Percentiles rank a stretch among this genome's conserved stretches.
phyloP scores from a whole-genome alignment of 2,797 vertebrate genomes.

The Merluccius polli region DNA sequence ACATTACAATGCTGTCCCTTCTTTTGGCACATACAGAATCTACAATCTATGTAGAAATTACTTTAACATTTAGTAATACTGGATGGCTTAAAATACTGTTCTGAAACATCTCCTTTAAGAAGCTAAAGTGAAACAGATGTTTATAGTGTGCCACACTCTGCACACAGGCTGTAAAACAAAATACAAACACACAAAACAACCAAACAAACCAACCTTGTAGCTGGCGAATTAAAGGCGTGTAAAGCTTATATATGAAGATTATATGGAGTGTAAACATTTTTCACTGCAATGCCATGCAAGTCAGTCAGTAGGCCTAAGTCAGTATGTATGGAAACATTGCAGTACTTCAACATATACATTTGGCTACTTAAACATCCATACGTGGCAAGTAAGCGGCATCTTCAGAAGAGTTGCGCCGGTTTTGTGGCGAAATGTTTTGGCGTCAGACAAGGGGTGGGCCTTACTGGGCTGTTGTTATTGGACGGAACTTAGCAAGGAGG shows the following conservation, averaged over 20 bases:
- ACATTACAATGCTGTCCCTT: slow-evolving; percentile 45
- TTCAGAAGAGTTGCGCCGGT: too few relatives aligned
- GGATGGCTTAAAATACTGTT: slow-evolving; percentile 25
- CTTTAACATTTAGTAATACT: slow-evolving; percentile 21
- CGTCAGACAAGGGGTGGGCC: not conserved
- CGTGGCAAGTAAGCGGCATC: slow-evolving; percentile 11
- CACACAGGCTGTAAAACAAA: not conserved
- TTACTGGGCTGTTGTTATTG: not conserved
- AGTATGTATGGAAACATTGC: slow-evolving; percentile 1
- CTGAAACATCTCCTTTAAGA: slow-evolving; percentile 16
- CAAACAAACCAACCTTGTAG: slow-evolving; percentile 13
- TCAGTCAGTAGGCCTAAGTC: not conserved
- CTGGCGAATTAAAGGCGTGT: not conserved
- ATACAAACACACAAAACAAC: not conserved
- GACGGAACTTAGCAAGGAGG: not conserved
- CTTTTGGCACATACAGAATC: slow-evolving; percentile 46
- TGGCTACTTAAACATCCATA: slow-evolving; percentile 41
- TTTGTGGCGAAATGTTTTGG: not conserved
- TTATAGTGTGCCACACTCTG: slow-evolving; percentile 25
- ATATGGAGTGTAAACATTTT: not conserved
- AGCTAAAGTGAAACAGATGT: slow-evolving; percentile 18
- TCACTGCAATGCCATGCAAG: not conserved
- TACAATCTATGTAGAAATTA: slow-evolving; percentile 29
- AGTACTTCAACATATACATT: slow-evolving; percentile 37
- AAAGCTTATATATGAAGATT: slow-evolving; percentile 19